These are phyloP conservation scores for Ceratitis capitata DNA, from an alignment of 1,140 invertebrate genomes.

Conservation along the genomic window DNA sequence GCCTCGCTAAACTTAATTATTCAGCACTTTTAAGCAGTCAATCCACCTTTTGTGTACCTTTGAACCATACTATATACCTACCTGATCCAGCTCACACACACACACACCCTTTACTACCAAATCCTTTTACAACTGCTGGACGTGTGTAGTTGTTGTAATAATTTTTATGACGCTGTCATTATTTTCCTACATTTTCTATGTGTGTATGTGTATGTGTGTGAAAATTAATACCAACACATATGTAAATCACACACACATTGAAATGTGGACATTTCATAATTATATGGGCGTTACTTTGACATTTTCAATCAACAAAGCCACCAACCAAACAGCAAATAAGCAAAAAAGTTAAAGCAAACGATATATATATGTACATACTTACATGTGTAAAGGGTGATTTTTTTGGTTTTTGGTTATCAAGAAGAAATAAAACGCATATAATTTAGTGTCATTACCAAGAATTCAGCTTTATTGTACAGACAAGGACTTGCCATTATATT, in stretches of 20 bases:
- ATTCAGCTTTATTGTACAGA: too few species aligned
- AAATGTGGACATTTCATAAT: constrained; percentile 21
- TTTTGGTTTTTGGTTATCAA: too few species aligned
- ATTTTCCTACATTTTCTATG: not conserved
- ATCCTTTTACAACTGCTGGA: not conserved
- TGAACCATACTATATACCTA: too few species aligned
- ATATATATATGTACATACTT: not conserved
- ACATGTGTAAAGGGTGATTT: too few species aligned
- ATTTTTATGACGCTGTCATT: not conserved
- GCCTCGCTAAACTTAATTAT: too few species aligned
- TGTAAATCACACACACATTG: constrained; percentile 5
- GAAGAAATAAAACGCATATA: too few species aligned
- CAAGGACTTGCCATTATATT: too few species aligned
- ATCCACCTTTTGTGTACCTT: too few species aligned
- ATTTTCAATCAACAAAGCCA: constrained; percentile 19
- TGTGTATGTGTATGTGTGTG: not conserved
- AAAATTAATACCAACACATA: not conserved
- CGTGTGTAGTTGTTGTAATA: too few species aligned
- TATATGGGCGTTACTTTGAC: not conserved
- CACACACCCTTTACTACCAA: not conserved
- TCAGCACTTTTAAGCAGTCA: too few species aligned
- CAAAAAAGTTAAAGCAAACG: not conserved
- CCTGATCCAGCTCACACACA: not conserved
- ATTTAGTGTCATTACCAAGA: too few species aligned
- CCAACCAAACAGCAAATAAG: not conserved